Conservation (phyloP, 2,113 vertebrate genomes). For the Scopus umbretta region DNA sequence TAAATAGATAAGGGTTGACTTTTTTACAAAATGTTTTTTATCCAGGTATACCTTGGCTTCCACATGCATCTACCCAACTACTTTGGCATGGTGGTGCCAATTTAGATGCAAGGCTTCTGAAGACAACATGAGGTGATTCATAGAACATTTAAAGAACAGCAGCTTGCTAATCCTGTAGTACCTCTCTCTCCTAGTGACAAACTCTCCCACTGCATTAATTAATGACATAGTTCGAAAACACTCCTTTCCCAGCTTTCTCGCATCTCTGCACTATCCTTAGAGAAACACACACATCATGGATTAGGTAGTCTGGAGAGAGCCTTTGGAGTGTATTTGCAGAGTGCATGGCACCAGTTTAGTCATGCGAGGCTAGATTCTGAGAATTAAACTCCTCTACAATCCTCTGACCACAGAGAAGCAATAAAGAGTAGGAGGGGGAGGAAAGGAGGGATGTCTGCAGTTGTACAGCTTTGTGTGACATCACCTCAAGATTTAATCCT, state of each 20-base stretch:
- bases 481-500: background rate
- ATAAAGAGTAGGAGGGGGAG: background rate
- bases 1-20: background rate
- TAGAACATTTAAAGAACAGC: background rate
- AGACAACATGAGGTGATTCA: background rate
- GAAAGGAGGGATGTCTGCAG: background rate
- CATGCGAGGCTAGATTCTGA: background rate
- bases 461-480: background rate
- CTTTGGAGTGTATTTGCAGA: background rate
- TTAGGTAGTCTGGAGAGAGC: background rate
- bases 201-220: background rate
- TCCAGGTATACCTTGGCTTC: background rate
- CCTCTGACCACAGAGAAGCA: background rate
- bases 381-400: conserved; percentile 5
- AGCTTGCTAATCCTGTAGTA: background rate
- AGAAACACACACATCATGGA: background rate
- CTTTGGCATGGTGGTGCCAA: background rate
- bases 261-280: background rate
- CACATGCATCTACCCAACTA: background rate
- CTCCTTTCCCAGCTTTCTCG: background rate
- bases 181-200: background rate
- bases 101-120: background rate
- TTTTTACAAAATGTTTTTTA: background rate
- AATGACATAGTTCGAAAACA: background rate
- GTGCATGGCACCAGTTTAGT: background rate